Evolutionary conservation across 2,113 vertebrate species (phyloP).

Genomic region (Aptenodytes patagonicus): DNA sequence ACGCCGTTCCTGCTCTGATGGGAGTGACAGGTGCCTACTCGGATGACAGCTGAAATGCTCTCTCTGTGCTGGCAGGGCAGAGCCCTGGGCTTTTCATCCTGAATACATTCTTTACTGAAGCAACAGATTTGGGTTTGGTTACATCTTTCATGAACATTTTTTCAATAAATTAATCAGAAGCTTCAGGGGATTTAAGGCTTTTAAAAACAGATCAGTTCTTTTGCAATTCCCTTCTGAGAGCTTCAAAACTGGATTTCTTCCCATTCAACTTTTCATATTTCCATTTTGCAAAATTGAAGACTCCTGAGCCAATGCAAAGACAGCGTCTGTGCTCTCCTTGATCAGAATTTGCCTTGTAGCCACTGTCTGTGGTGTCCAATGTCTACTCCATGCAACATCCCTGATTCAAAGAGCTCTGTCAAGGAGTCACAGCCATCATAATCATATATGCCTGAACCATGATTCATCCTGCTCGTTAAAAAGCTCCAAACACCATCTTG

Average conservation of each 20-base stretch:
- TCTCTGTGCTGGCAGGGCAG: neutral
- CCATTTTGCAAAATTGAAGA: conserved; percentile 15
- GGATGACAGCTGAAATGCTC: neutral
- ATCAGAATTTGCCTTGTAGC: neutral
- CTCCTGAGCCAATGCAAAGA: neutral
- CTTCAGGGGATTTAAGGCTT: conserved; percentile 22
- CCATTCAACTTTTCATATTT: conserved; percentile 23
- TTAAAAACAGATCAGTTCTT: conserved; percentile 29
- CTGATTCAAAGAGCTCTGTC: neutral
- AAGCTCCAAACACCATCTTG: neutral
- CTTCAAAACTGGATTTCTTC: conserved; percentile 26
- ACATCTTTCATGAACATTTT: conserved; percentile 42
- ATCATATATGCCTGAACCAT: neutral
- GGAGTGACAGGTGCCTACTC: conserved; percentile 11
- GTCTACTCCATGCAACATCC: neutral
- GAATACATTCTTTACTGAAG: neutral
- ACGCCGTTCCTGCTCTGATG: neutral
- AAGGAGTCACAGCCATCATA: neutral
- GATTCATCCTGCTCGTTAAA: neutral
- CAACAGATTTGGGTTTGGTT: conserved; percentile 19
- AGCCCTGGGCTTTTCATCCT: conserved; percentile 15
- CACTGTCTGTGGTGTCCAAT: accelerated
- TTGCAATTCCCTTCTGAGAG: conserved; percentile 12
- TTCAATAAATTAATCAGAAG: conserved; percentile 61
- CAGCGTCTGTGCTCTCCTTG: neutral